Conservation (phyloP, 2,888 invertebrate species). For the Geotrupes spiniger region DNA sequence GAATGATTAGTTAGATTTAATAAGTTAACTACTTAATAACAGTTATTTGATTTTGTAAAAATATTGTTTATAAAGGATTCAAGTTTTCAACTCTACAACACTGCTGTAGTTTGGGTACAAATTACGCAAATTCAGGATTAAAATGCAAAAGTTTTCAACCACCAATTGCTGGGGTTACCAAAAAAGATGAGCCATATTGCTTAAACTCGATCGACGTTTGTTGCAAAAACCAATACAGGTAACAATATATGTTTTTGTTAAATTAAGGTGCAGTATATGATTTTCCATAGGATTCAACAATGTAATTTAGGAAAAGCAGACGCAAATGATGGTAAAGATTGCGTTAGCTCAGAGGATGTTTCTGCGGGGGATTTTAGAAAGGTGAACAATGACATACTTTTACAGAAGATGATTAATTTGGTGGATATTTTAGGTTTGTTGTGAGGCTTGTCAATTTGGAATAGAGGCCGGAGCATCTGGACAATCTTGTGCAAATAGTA, state of each 20-base stretch:
- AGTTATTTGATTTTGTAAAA: too few relatives aligned
- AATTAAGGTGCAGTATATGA: too few relatives aligned
- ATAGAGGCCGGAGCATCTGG: slow-evolving; percentile 58
- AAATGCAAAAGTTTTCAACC: slow-evolving; percentile 41
- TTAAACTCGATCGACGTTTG: slow-evolving; percentile 63
- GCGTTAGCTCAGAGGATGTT: slow-evolving; percentile 29
- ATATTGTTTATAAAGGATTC: slow-evolving; percentile 36
- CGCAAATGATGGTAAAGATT: slow-evolving; percentile 51
- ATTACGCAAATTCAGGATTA: slow-evolving; percentile 41
- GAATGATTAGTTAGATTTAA: too few relatives aligned
- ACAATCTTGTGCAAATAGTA: slow-evolving; percentile 56
- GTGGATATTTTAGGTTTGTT: slow-evolving; percentile 53
- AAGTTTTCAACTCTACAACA: slow-evolving; percentile 39
- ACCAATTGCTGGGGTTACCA: slow-evolving; percentile 55
- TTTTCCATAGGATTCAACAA: slow-evolving; percentile 34
- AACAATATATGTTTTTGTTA: slow-evolving; percentile 13
- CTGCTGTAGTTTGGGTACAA: slow-evolving; percentile 45
- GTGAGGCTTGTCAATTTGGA: slow-evolving; percentile 64
- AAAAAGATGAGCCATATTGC: slow-evolving; percentile 60
- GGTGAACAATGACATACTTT: too few relatives aligned
- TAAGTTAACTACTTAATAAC: too few relatives aligned
- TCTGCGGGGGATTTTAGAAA: slow-evolving; percentile 26
- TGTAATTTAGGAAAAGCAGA: slow-evolving; percentile 55
- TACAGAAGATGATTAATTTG: too few relatives aligned
- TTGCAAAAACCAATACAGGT: slow-evolving; percentile 57